Conservation (phyloP, 2,797 vertebrate species). For the Labeo calbasu region DNA sequence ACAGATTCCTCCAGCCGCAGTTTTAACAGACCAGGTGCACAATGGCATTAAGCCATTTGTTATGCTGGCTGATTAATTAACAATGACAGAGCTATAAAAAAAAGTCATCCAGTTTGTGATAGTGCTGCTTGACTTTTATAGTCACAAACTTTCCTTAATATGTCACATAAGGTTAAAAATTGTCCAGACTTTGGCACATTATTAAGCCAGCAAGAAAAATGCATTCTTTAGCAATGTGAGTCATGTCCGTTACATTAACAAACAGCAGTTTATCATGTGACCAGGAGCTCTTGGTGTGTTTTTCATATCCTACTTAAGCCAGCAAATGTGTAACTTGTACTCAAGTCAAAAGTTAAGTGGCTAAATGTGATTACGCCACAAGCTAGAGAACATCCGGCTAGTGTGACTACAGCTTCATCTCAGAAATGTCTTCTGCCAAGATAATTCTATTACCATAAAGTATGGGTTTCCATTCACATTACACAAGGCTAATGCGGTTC, state of each 20-base stretch:
- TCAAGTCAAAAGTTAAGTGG: slow-evolving; percentile 1
- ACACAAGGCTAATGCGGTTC: neutral
- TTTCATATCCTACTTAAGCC: slow-evolving; percentile 5
- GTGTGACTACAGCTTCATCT: slow-evolving; percentile 4
- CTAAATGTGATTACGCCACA: neutral
- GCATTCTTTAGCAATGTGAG: neutral
- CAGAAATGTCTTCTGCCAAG: neutral
- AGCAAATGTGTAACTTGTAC: slow-evolving; percentile 23
- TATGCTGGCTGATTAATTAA: slow-evolving; percentile 3
- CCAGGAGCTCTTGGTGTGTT: neutral
- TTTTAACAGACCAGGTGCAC: slow-evolving; percentile 31
- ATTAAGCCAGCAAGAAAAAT: neutral
- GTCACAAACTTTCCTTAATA: neutral
- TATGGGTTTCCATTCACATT: neutral
- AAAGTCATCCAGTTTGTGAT: neutral
- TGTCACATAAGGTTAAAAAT: neutral
- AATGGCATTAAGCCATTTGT: neutral
- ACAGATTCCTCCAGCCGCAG: neutral
- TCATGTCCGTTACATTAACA: slow-evolving; percentile 1
- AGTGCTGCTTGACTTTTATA: neutral
- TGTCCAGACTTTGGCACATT: neutral
- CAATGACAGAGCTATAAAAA: neutral
- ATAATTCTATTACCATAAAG: slow-evolving; percentile 2
- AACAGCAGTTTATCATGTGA: slow-evolving; percentile 17
- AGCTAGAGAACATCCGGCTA: neutral